These are phyloP conservation scores for Oikopleura albicans DNA, from an alignment of 23 tunicate genomes.

Conservation along the genomic window DNA sequence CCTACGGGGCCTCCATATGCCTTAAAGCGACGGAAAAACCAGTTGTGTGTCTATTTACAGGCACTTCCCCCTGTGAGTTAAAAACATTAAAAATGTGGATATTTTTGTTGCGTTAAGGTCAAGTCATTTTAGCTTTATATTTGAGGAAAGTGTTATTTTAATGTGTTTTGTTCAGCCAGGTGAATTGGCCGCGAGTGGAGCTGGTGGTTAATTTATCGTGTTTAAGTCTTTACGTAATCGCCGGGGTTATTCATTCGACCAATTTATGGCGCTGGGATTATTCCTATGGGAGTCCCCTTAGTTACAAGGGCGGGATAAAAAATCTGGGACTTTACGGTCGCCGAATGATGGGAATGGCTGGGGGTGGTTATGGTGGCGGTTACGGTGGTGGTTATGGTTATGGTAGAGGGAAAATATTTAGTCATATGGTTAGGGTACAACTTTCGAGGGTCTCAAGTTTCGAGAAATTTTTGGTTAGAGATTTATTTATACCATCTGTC, in stretches of 20 bases:
- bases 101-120: no score
- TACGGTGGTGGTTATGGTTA: neutral
- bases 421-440: no score
- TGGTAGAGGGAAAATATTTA: no score
- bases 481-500: no score
- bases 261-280: conserved; percentile 94
- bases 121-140: neutral
- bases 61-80: no score
- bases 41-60: no score
- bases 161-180: conserved; percentile 29
- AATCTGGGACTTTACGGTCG: neutral
- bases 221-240: conserved; percentile 26
- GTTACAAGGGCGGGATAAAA: neutral
- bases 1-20: no score
- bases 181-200: conserved; percentile 56
- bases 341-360: neutral
- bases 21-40: no score
- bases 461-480: no score
- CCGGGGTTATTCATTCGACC: conserved; percentile 40
- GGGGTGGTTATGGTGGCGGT: neutral
- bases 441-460: no score
- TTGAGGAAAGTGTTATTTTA: no score
- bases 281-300: neutral
- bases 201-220: conserved; percentile 31
- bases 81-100: no score